A percentile compares a stretch with the other conserved stretches of the same genome.
Conservation (phyloP, 2,888 invertebrate species). For the Drosophila mimetica region DNA sequence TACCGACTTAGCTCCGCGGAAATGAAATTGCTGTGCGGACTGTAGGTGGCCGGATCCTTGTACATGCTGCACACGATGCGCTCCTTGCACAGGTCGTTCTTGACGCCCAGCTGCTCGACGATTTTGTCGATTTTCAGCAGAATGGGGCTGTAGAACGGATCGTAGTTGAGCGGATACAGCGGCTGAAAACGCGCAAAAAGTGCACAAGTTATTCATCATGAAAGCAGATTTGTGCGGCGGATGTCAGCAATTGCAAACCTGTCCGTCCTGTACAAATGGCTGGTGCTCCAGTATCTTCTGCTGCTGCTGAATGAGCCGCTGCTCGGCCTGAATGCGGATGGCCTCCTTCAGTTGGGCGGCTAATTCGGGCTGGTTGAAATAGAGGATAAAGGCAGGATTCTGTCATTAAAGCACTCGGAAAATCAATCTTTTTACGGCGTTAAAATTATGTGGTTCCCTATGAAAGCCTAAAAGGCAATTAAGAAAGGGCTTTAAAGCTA, state of each 20-base stretch:
- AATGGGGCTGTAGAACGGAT: constrained; percentile 91
- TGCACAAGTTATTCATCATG: constrained; percentile 28
- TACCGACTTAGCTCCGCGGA: constrained; percentile 95
- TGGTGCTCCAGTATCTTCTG: constrained; percentile 86
- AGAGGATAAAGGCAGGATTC: neutral
- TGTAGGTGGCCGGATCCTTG: constrained; percentile 91
- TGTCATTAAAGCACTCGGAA: neutral
- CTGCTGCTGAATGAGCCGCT: constrained; percentile 86
- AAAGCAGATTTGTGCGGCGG: neutral
- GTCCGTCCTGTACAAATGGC: constrained; percentile 84
- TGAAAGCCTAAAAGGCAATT: too few relatives aligned
- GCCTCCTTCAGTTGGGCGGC: constrained; percentile 86
- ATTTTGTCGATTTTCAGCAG: constrained; percentile 91
- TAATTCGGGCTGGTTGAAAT: constrained; percentile 73
- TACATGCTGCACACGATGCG: constrained; percentile 93
- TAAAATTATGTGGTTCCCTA: neutral
- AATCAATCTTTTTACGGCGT: neutral
- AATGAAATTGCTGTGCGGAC: constrained; percentile 94
- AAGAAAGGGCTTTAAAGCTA: too few relatives aligned
- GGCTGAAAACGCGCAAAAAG: constrained; percentile 68
- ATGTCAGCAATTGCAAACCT: constrained; percentile 66
- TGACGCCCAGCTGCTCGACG: constrained; percentile 89
- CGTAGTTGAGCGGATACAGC: constrained; percentile 84
- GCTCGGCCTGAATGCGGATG: constrained; percentile 86
- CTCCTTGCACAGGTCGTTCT: constrained; percentile 90